Conservation (phyloP, 2,797 vertebrate genomes). For the Microctenopoma lineatum region DNA sequence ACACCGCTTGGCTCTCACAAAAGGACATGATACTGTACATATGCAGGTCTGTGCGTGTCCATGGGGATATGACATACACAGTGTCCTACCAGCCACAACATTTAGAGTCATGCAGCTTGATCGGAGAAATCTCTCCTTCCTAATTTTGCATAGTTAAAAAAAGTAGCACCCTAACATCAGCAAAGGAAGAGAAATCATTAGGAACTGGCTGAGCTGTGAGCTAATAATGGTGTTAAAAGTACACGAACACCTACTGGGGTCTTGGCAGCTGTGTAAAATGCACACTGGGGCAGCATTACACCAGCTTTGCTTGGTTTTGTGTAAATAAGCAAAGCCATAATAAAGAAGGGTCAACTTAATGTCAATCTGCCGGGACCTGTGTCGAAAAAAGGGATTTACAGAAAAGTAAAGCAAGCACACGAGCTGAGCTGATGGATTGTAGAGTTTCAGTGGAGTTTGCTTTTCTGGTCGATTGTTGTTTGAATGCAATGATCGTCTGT, state of each 20-base stretch:
- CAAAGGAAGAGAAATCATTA: neutral
- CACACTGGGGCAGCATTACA: neutral
- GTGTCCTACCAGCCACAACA: neutral
- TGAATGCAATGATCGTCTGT: neutral
- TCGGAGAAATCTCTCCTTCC: neutral
- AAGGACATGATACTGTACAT: conserved; percentile 2
- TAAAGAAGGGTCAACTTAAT: neutral
- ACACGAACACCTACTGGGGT: neutral
- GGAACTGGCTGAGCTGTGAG: neutral
- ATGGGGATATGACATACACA: neutral
- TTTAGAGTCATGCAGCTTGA: neutral
- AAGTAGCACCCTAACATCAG: neutral
- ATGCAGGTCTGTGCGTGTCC: neutral
- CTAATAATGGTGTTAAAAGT: neutral
- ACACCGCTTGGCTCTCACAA: conserved; percentile 11
- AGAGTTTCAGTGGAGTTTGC: neutral
- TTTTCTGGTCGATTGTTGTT: neutral
- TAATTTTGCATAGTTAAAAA: neutral
- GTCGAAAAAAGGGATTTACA: neutral
- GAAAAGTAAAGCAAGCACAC: neutral
- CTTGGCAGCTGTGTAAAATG: neutral
- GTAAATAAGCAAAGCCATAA: neutral
- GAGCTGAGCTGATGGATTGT: neutral
- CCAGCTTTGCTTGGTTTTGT: neutral
- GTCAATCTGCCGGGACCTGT: neutral